Evolutionary conservation across 2,797 vertebrate species (phyloP), one percentile per base, ranked within the genome.

Genomic region (Xenops minutus): DNA sequence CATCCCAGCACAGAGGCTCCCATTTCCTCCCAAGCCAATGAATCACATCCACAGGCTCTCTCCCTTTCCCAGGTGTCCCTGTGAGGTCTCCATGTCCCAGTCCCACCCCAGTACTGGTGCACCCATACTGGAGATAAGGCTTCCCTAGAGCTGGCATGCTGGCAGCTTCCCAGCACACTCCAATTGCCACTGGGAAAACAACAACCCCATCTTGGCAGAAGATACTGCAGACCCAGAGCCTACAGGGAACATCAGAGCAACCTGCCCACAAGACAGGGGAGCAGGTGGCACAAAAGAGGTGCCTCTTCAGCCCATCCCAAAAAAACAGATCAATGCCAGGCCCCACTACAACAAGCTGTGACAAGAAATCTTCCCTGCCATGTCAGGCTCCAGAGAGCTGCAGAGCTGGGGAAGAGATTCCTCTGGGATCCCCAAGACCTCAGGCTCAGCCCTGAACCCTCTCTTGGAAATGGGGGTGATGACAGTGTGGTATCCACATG

Each of bases 401-500:
- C 34, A 78, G 36, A 63, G 71, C 8, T 4, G 17, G 26, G 18
- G 51, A 49, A 78, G 24, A 32, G 34, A 51, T 63, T 46, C 32
- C 15, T 0, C 20, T 44, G 74, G 55, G 20, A 77, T 24, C 9
- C 18, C 27, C 12, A 18, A 27, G 27, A 26, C 18, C 43, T 46
- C 0, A 0, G 52, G 56, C 48, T 58, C 56, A 81, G 78, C 44
- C 51, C 30, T 0, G 3, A 67, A 3, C 14, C 12, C 62, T 49
- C 36, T 7, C n/a, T 39, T 34, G 39, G 71, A 24, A 48, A 14
- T 5, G 30, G 36, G 23, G 49, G 49, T 0, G 1, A 37, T 1
- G 5, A 23, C 13, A 1, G 4, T 0, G 6, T 18, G 26, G 18
- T 37, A 34, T 4, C 56, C 44, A 4, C 3, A 3, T 0, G 36